A percentile compares a stretch with the other conserved stretches of the same genome.
These are phyloP conservation scores for Anthophora plumipes DNA, from an alignment of 2,888 invertebrate genomes.

Conservation along the genomic window DNA sequence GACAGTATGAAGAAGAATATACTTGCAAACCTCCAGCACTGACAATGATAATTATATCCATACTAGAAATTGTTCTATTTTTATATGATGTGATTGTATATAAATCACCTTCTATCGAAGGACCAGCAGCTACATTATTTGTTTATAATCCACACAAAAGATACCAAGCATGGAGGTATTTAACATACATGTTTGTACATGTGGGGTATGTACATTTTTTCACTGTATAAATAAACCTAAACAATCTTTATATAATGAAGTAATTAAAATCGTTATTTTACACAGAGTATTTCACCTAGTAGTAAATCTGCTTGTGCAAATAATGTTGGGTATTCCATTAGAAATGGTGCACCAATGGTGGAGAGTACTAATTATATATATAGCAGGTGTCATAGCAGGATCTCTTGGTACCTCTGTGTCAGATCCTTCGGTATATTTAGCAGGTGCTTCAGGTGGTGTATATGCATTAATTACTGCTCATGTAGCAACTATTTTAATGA, in stretches of 20 bases:
- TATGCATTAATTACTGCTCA: constrained; percentile 97
- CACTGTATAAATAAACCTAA: not conserved
- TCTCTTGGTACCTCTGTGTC: constrained; percentile 93
- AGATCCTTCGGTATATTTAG: constrained; percentile 92
- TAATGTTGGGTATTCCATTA: constrained; percentile 96
- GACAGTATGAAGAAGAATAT: constrained; percentile 95
- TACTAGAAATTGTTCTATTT: constrained; percentile 93
- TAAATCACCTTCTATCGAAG: constrained; percentile 84
- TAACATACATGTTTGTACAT: constrained; percentile 98
- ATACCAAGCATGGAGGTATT: constrained; percentile 95
- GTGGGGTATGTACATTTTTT: constrained; percentile 89
- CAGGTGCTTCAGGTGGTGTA: constrained; percentile 98
- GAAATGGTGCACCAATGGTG: constrained; percentile 99
- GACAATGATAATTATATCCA: constrained; percentile 95
- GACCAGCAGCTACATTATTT: constrained; percentile 92
- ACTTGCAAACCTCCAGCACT: constrained; percentile 96
- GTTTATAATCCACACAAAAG: constrained; percentile 95
- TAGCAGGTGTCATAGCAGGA: constrained; percentile 94
- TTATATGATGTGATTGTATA: constrained; percentile 78
- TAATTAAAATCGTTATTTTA: constrained; percentile 18
- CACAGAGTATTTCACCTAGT: constrained; percentile 93
- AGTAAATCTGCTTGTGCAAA: constrained; percentile 96
- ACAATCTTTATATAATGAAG: not conserved
- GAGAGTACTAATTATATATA: constrained; percentile 93
- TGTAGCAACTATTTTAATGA: constrained; percentile 96